Conservation (phyloP, 2,888 invertebrate genomes). For the Tinea pellionella region DNA sequence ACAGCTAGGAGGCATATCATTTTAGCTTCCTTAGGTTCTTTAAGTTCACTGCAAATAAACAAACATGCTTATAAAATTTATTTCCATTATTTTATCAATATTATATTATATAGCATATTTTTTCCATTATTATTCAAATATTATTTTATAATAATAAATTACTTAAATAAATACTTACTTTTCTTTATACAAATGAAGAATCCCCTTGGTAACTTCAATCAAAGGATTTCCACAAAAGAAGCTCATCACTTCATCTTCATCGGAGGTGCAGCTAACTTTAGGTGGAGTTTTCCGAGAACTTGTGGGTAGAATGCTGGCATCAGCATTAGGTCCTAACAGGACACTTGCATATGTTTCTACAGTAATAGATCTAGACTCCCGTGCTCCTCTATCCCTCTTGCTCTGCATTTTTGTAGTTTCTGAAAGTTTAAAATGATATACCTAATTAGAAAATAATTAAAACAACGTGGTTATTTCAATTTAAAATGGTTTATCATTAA, state of each 20-base stretch:
- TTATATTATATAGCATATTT: neutral
- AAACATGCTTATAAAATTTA: slow-evolving; percentile 10
- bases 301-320: slow-evolving; percentile 70
- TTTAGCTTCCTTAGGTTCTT: slow-evolving; percentile 80
- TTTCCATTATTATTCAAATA: neutral
- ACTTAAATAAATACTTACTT: slow-evolving; percentile 74
- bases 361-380: slow-evolving; percentile 77
- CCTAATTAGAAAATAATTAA: neutral
- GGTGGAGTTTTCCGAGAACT: slow-evolving; percentile 71
- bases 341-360: slow-evolving; percentile 83
- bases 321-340: slow-evolving; percentile 60
- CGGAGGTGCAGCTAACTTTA: slow-evolving; percentile 33
- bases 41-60: slow-evolving; percentile 73
- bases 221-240: slow-evolving; percentile 97
- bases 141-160: neutral
- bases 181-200: slow-evolving; percentile 96
- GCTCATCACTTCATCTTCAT: slow-evolving; percentile 69
- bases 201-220: slow-evolving; percentile 96
- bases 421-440: slow-evolving; percentile 22
- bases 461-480: neutral
- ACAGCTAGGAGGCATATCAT: slow-evolving; percentile 91
- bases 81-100: neutral
- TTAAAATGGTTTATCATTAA: neutral
- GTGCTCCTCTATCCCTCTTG: slow-evolving; percentile 73
- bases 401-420: slow-evolving; percentile 55